A percentile compares a stretch with the other conserved stretches of the same genome.
Evolutionary conservation across 1,140 invertebrate genomes (phyloP).

Genomic region (Chelonus insularis): DNA sequence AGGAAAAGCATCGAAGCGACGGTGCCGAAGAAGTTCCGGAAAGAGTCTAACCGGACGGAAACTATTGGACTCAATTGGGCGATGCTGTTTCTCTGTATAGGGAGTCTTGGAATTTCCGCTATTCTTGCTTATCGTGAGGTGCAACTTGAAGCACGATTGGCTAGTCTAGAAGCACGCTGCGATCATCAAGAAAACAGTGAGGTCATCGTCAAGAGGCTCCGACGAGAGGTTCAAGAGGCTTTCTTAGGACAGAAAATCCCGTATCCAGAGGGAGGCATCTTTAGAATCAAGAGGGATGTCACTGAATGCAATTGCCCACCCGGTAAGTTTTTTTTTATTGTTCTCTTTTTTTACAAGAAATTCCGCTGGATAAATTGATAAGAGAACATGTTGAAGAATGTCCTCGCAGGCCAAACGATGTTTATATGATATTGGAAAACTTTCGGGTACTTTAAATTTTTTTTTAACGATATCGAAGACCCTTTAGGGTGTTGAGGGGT

Average conservation of each 20-base stretch:
- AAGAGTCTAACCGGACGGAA: slow-evolving; percentile 25
- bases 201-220: slow-evolving; percentile 39
- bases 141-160: slow-evolving; percentile 48
- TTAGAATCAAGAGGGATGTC: slow-evolving; percentile 45
- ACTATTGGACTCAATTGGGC: slow-evolving; percentile 39
- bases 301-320: slow-evolving; percentile 50
- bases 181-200: slow-evolving; percentile 26
- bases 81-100: slow-evolving; percentile 51
- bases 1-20: slow-evolving; percentile 29
- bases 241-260: slow-evolving; percentile 30
- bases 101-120: slow-evolving; percentile 46
- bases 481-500: neutral
- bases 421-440: slow-evolving; percentile 6
- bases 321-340: slow-evolving; percentile 35
- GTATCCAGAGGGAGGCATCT: slow-evolving; percentile 27
- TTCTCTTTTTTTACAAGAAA: no score
- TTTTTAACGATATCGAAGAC: neutral
- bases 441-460: slow-evolving; percentile 5
- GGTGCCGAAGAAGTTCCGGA: slow-evolving; percentile 43
- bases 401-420: neutral
- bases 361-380: no score
- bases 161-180: slow-evolving; percentile 43
- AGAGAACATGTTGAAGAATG: no score
- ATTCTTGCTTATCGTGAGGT: slow-evolving; percentile 50
- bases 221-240: slow-evolving; percentile 39